Base-by-base conservation (phyloP, 2,797 vertebrate species). In the Columba guinea region DNA sequence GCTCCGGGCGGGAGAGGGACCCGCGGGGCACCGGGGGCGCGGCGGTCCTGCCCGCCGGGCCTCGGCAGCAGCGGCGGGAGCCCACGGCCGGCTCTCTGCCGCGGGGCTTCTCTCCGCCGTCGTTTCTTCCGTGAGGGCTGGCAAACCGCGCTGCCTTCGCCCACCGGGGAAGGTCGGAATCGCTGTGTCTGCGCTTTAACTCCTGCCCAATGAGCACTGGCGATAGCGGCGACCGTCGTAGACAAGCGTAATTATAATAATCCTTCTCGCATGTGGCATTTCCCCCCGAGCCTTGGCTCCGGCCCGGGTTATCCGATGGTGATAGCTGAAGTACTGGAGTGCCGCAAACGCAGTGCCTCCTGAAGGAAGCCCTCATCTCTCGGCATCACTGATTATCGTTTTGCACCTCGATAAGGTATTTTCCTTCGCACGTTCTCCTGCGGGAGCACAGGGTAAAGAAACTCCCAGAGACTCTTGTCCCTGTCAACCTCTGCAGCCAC, bases 181-280 rank as follows among this genome's bases (percentile, higher is more conserved):
- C 3, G 48, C 46, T 44, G 17, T 7, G 7, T 9, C 18, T 7
- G 77, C 35, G 18, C 6, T 19, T 7, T 5, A 11, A 8, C 81
- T 28, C 7, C 13, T 13, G 68, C 41, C 22, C 17, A 11, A 13
- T 3, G 41, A 41, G 69, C 51, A 20, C 44, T 7, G 48, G 65
- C 48, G 22, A 13, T 2, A 34, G 46, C 46, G 30, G 58, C 51
- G 11, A 1, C 22, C 4, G 62, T 0, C 48, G 22, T 5, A 0
- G 27, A 4, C 39, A 11, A 5, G 37, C 1, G 56, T 0, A 22
- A 26, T 16, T 6, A 0, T 11, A 13, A 5, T 5, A 27, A 35
- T 23, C 52, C 56, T 53, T 9, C 35, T 39, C 16, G 44, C 59
- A 8, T 27, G 27, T 5, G 26, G 34, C 58, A 6, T 9, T 10